Evolutionary conservation across 2,888 invertebrate genomes (phyloP).

Genomic region (Eupeodes latifasciatus): DNA sequence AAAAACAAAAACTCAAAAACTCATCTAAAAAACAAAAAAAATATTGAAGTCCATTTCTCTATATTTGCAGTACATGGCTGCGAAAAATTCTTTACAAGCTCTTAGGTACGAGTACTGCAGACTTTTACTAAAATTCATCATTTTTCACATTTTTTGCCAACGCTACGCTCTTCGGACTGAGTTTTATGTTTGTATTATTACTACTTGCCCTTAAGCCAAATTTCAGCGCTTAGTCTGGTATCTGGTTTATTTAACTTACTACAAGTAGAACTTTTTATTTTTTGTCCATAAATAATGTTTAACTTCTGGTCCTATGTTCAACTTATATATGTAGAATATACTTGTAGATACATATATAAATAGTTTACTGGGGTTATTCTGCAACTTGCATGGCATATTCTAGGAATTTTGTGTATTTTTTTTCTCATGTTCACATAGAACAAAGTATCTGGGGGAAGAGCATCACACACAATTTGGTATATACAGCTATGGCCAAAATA

Average conservation of each 20-base stretch:
- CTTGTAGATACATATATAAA: conserved; percentile 9
- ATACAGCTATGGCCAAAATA: neutral
- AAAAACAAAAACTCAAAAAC: neutral
- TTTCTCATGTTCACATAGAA: neutral
- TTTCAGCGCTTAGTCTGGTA: conserved; percentile 70
- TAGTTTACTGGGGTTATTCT: conserved; percentile 16
- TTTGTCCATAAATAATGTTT: conserved; percentile 74
- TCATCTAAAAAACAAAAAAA: neutral
- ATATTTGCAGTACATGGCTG: neutral
- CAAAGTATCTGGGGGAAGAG: conserved; percentile 1
- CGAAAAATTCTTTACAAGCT: conserved; percentile 26
- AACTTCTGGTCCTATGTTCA: conserved; percentile 55
- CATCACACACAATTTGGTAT: neutral
- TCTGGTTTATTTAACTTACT: conserved; percentile 71
- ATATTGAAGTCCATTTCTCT: conserved; percentile 8
- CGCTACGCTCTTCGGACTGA: neutral
- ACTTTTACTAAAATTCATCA: conserved; percentile 41
- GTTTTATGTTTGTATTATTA: conserved; percentile 41
- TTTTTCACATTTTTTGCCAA: conserved; percentile 26
- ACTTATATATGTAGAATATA: neutral
- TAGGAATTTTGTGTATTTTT: neutral
- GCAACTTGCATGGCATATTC: conserved; percentile 19
- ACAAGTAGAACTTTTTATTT: conserved; percentile 63
- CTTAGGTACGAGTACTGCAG: conserved; percentile 40
- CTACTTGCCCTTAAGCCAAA: conserved; percentile 58